Evolutionary conservation across 2,113 vertebrate genomes (phyloP), one percentile per base, ranked within the genome.

Genomic region (Larimichthys crocea): DNA sequence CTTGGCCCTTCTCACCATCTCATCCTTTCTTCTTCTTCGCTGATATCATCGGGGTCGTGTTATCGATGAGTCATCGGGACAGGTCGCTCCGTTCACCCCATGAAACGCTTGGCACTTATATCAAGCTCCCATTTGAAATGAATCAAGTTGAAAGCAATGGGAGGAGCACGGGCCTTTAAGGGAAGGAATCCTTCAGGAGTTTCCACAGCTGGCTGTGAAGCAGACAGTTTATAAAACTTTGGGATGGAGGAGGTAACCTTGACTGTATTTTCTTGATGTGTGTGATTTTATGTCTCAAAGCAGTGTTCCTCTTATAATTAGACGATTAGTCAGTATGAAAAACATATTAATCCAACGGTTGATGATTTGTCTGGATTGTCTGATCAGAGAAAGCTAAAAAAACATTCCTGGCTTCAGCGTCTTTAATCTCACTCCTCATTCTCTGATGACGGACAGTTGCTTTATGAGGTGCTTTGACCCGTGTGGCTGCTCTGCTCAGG

Each of bases 121-220:
- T 15, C 35, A 22, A 80, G 62, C 69, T 35, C 49, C 73, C 16
- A 55, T 79, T 80, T 73, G 63, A 77, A 35, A 84, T 80, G 73
- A 88, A 82, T 84, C 70, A 42, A 78, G 79, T 42, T 73, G 64
- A 74, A 85, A 80, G 77, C 71, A 44, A 8, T 10, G 5, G 19
- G 4, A 55, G 68, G 60, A 84, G 71, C 72, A 19, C n/a, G 1
- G 9, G 49, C 63, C 63, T 75, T 79, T 46, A 48, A 69, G 64
- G 68, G 59, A 60, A 65, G 53, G 53, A 76, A 55, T 53, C 60
- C 70, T 80, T 75, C 22, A 64, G n/a, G 70, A 74, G 48, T 81
- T 72, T 49, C 61, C 74, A 60, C 66, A 70, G 46, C 57, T 77
- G 82, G 86, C 71, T 53, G 5, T 8, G 31, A 40, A 72, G 80